Evolutionary conservation across 1,140 invertebrate species (phyloP).

Genomic region (Drosophila parabipectinata): DNA sequence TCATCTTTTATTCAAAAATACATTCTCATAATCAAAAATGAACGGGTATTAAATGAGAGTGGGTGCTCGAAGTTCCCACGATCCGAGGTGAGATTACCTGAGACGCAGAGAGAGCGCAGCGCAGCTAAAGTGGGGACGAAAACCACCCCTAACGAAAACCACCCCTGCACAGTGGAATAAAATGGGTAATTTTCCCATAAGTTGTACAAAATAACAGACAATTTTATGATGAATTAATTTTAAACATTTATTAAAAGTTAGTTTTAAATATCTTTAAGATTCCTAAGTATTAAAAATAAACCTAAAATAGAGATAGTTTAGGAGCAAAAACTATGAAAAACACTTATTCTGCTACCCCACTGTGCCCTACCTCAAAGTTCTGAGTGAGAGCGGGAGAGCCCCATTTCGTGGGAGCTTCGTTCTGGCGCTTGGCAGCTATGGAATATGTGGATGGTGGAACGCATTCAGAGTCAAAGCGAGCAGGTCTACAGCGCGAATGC

Average conservation of each 20-base stretch:
- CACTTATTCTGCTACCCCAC: neutral
- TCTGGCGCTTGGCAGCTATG: neutral
- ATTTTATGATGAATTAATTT: no score
- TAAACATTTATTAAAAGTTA: no score
- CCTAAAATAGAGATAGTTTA: no score
- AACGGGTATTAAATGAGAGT: conserved; percentile 5
- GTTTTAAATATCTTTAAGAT: no score
- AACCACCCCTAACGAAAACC: conserved; percentile 15
- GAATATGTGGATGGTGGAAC: no score
- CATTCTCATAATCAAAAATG: neutral
- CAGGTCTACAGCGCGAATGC: no score
- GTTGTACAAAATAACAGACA: neutral
- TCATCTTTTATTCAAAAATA: neutral
- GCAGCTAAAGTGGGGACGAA: conserved; percentile 21
- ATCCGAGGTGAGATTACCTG: conserved; percentile 34
- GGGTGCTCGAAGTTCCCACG: conserved; percentile 49
- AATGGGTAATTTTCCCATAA: neutral
- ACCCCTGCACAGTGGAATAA: conserved; percentile 32
- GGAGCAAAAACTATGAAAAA: no score
- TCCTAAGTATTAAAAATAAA: no score
- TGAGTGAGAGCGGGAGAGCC: conserved; percentile 19
- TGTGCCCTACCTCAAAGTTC: conserved; percentile 1
- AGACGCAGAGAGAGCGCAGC: conserved; percentile 18
- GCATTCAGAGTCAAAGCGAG: no score
- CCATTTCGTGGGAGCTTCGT: neutral